These are phyloP conservation scores for Limanda limanda DNA, from an alignment of 2,113 vertebrate genomes.

Conservation along the genomic window DNA sequence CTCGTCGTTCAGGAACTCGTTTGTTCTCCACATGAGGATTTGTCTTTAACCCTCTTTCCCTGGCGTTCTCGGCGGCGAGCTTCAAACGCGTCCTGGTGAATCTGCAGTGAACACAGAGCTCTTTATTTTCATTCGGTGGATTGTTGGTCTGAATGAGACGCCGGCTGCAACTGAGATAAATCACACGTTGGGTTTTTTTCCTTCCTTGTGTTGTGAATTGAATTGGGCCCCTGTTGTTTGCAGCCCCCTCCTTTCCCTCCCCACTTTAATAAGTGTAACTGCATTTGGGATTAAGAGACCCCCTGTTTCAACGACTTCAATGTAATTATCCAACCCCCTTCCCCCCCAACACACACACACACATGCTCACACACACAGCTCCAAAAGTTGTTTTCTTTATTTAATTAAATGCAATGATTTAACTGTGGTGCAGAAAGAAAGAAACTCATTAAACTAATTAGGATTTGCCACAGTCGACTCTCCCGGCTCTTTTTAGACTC, in stretches of 20 bases:
- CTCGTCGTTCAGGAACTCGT: no score
- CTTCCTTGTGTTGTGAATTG: conserved; percentile 16
- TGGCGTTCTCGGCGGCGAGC: neutral
- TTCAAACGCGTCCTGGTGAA: neutral
- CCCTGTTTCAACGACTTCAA: conserved; percentile 50
- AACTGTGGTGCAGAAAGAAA: conserved; percentile 27
- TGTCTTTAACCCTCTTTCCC: no score
- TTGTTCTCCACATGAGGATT: no score
- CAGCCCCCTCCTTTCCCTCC: neutral
- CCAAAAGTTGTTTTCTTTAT: conserved; percentile 64
- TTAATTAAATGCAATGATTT: conserved; percentile 69
- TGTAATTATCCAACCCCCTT: conserved; percentile 55
- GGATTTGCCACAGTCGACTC: conserved; percentile 45
- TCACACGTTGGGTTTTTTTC: conserved; percentile 13
- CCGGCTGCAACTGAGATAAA: conserved; percentile 40
- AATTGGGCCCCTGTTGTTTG: conserved; percentile 44
- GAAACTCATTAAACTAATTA: conserved; percentile 72
- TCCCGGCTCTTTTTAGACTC: conserved; percentile 27
- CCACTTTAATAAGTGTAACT: conserved; percentile 69
- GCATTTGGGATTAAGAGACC: conserved; percentile 70
- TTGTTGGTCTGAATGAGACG: conserved; percentile 21
- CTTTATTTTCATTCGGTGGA: conserved; percentile 16
- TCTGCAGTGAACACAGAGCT: conserved; percentile 12
- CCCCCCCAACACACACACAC: neutral
- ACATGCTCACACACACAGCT: conserved; percentile 17